Evolutionary conservation across 2,888 invertebrate genomes (phyloP), one percentile per base, ranked within the genome.

Genomic region (Cantharis nigra): DNA sequence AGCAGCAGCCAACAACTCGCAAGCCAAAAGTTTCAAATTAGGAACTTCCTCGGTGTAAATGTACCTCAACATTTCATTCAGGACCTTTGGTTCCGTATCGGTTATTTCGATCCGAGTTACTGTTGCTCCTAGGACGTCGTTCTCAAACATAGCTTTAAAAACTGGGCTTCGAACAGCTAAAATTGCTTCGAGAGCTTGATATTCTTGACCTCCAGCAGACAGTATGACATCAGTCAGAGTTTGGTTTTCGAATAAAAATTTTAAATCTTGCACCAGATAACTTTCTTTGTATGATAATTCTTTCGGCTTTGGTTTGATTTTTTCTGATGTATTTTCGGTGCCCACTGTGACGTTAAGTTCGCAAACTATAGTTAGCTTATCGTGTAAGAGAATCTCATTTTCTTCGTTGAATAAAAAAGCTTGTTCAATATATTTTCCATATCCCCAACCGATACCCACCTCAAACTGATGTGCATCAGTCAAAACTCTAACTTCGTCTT

Each of bases 401-500:
- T 97, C 97, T 91, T 99, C 99, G 89, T 99, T 99, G 89, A 99
- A 91, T 81, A 99, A 92, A 90, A 99, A 99, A 90, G 99, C 99
- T 90, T 99, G 93, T 87, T 99, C 93, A 83, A 99, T 99, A 89
- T 99, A 99, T 90, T 99, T 99, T 91, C 99, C 99, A 91, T 99
- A 99, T 78, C 99, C 99, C 99, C 99, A 99, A 92, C 99, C 99
- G 91, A 99, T 99, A 85, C 99, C 99, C 80, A 99, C 99, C 90
- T 99, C 99, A 91, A 99, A 94, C 90, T 99, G 99, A 88, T 99
- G 90, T 88, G 94, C 94, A 89, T 94, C 94, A 89, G 98, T 99
- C 99, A 99, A 99, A 85, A 99, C 99, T 92, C 99, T 99, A 87
- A 99, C 99, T 92, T 99, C 99, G 92, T 99, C 99, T 86, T 99